Conservation (phyloP, 2,113 vertebrate species). For the Lepisosteus oculatus region DNA sequence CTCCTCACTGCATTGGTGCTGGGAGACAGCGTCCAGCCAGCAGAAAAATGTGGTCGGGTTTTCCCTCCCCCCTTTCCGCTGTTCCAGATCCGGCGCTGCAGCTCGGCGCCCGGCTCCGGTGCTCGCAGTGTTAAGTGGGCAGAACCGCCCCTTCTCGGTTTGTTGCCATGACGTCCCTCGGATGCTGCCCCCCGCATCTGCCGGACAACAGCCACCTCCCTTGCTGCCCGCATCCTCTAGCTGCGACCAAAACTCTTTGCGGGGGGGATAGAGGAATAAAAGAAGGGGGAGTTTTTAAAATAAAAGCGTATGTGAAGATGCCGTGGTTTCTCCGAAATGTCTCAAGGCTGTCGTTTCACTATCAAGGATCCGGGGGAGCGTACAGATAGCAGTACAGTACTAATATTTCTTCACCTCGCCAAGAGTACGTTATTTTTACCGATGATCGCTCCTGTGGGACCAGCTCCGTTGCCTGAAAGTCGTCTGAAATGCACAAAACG, state of each 20-base stretch:
- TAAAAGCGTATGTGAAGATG: no score
- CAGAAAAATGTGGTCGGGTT: background rate
- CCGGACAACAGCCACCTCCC: background rate
- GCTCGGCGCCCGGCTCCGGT: background rate
- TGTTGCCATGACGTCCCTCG: slow-evolving; percentile 65
- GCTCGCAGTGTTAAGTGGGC: slow-evolving; percentile 16
- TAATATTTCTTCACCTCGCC: no score
- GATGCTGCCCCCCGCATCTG: slow-evolving; percentile 41
- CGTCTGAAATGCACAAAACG: no score
- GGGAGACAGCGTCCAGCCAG: slow-evolving; percentile 26
- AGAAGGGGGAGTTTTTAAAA: background rate
- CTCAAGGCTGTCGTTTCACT: no score
- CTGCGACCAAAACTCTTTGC: background rate
- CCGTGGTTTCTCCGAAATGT: no score
- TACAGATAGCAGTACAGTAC: no score
- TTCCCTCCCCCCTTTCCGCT: slow-evolving; percentile 12
- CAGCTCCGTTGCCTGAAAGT: no score
- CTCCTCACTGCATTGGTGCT: slow-evolving; percentile 50
- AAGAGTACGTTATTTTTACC: no score
- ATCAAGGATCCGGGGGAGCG: no score
- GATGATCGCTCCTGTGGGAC: no score
- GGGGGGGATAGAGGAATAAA: background rate
- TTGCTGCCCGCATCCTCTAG: background rate
- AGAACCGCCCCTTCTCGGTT: slow-evolving; percentile 50
- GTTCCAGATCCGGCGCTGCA: slow-evolving; percentile 10